Percentiles rank a stretch among this genome's conserved stretches.
These are phyloP conservation scores for Eufriesea mexicana DNA, from an alignment of 1,140 invertebrate species.

Conservation along the genomic window DNA sequence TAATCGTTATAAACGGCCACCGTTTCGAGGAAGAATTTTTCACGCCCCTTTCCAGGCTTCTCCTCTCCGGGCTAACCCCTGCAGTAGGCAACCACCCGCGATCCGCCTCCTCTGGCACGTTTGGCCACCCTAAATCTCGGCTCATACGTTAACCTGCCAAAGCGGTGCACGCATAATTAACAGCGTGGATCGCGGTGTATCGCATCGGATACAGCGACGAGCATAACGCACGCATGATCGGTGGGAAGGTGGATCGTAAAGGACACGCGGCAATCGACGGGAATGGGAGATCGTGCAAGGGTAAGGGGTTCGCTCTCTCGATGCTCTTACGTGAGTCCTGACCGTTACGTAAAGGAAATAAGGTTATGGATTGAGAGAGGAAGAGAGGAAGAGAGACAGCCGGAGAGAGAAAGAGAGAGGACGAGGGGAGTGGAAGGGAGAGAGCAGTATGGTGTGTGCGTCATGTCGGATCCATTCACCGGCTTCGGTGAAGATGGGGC, in stretches of 20 bases:
- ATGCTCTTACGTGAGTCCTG: slow-evolving; percentile 52
- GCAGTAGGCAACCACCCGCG: too few relatives aligned
- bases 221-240: slow-evolving; percentile 30
- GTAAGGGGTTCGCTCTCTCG: slow-evolving; percentile 8
- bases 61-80: too few relatives aligned
- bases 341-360: slow-evolving; percentile 67
- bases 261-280: background rate
- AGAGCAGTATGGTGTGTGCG: slow-evolving; percentile 68
- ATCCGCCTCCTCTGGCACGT: too few relatives aligned
- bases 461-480: slow-evolving; percentile 75
- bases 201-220: slow-evolving; percentile 12
- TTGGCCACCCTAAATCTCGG: background rate
- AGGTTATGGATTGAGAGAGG: slow-evolving; percentile 53
- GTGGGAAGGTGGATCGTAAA: slow-evolving; percentile 21
- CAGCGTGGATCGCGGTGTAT: background rate
- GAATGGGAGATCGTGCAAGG: too few relatives aligned
- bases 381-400: slow-evolving; percentile 11
- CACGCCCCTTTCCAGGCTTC: background rate
- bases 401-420: background rate
- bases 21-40: background rate
- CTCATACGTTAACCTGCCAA: slow-evolving; percentile 29
- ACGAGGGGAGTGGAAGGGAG: slow-evolving; percentile 8
- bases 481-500: slow-evolving; percentile 71
- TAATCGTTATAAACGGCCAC: background rate
- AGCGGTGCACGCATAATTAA: slow-evolving; percentile 30